Base-by-base conservation (phyloP, 2,113 vertebrate species). In the Macrotis lagotis region DNA sequence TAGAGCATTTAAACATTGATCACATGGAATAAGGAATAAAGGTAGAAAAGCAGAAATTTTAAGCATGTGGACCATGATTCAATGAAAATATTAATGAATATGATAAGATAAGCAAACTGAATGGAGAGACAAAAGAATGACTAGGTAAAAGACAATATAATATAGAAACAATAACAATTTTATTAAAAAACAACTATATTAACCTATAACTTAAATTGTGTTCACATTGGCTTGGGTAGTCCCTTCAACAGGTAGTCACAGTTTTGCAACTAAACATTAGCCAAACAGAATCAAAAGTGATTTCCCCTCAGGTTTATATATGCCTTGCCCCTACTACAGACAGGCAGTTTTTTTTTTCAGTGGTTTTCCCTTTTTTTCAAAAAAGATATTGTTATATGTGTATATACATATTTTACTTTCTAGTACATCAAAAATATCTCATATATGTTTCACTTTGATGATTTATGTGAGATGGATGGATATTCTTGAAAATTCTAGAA, bases 341-440 rank as follows among this genome's bases (percentile, higher is more conserved):
- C 44, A 51, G 31, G 26, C 25, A 4, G 0, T 1, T 6, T 26
- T 31, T 48, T 1, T 6, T 26, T 31, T 48, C 51, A 0, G 4
- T 47, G 48, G 53, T 74, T 55, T 90, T 50, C 2, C 28, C 16
- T 90, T 16, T 31, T 7, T 47, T 49, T 50, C 59, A 93, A 37
- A 90, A 0, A 1, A 55, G 25, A 48, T 3, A 25, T 26, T 1
- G 25, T 52, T 51, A 51, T 51, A 51, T 51, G 14, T 51, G 14
- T 51, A 51, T 51, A 51, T 51, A 51, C 37, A 47, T 22, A 2
- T 11, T 59, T 74, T 88, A 48, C 50, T 12, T 91, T 50, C 94
- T 14, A 90, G 55, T 48, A 88, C 44, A 3, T 49, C n/a, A n/a
- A 48, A 48, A 6, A 0, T 0, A 44, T 22, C 53, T 28, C 88